Conservation (phyloP, 2,797 vertebrate genomes). For the Enteromius trimaculatus region DNA sequence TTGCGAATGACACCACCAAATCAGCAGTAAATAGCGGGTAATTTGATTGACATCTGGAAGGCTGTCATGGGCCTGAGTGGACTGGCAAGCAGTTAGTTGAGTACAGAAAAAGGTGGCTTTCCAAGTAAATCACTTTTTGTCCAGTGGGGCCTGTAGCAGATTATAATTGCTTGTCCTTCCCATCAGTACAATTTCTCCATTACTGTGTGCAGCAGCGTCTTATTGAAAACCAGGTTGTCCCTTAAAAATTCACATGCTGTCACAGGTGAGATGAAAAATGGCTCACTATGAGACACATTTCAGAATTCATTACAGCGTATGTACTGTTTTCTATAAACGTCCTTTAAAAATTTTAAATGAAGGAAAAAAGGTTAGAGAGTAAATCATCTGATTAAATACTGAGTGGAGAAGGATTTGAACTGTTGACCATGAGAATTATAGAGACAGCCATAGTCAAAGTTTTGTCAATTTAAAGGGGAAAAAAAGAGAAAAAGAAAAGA, state of each 20-base stretch:
- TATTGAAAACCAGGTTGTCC: slow-evolving; percentile 93
- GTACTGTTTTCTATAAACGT: slow-evolving; percentile 20
- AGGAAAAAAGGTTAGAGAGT: slow-evolving; percentile 7
- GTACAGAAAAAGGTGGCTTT: slow-evolving; percentile 91
- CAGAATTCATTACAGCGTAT: neutral
- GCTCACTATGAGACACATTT: slow-evolving; percentile 27
- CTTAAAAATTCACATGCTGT: slow-evolving; percentile 88
- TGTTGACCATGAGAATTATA: neutral
- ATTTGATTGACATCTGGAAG: slow-evolving; percentile 99
- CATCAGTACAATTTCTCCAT: slow-evolving; percentile 98
- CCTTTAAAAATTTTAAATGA: neutral
- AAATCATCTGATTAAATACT: slow-evolving; percentile 11
- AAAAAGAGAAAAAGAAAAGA: neutral
- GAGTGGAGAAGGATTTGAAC: neutral
- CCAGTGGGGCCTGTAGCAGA: slow-evolving; percentile 93
- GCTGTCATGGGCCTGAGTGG: slow-evolving; percentile 91
- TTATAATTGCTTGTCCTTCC: slow-evolving; percentile 99
- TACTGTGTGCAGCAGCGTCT: slow-evolving; percentile 93
- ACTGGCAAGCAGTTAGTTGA: slow-evolving; percentile 87
- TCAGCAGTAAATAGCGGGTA: slow-evolving; percentile 99
- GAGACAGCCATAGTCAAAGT: neutral
- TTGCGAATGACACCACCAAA: slow-evolving; percentile 98
- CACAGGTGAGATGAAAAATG: slow-evolving; percentile 53
- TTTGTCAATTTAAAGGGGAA: neutral
- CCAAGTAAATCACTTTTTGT: slow-evolving; percentile 97